Base-by-base conservation (phyloP, 2,113 vertebrate species). In the Psittacula cyanocephala region DNA sequence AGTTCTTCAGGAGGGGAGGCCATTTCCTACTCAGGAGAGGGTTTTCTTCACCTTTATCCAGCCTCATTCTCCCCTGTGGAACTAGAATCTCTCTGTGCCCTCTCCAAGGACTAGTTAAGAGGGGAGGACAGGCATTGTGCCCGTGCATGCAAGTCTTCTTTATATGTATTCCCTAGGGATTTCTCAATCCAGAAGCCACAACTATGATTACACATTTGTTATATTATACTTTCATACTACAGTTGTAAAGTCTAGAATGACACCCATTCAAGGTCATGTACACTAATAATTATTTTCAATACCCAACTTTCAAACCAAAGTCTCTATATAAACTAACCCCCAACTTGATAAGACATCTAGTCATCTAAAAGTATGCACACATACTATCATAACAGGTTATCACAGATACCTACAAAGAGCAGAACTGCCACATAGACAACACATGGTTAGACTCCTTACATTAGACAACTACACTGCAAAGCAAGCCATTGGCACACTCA, bases 141-240 rank as follows among this genome's bases (percentile, higher is more conserved):
- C 59, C 67, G 65, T 53, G 52, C 7, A 3, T 31, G 28, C 47
- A 90, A 81, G 60, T 35, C 69, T 39, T 72, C 28, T 63, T 88
- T 83, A 55, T 31, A 46, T 1, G 0, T 31, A 37, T 49, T 88
- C 69, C 63, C 39, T 12, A 29, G 62, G 13, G 76, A 75, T 67
- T 88, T 88, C 70, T 77, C 68, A 91, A 79, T 49, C 67, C 65
- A 93, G 71, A 63, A 92, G 55, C 70, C 86, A 78, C 57, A 95
- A 46, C n/a, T 43, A 43, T 0, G 3, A 86, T 70, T 60, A 69
- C 50, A 81, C 20, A 15, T 60, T 59, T 35, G 68, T 71, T 67
- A 83, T 6, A 1, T 0, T 47, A 41, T 39, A 53, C 74, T 72
- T 86, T 62, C 80, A 62, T 27, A 44, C 19, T 20, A n/a, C 2